These are phyloP conservation scores for Sebastes nivosus DNA, from an alignment of 2,797 vertebrate species.

Conservation along the genomic window DNA sequence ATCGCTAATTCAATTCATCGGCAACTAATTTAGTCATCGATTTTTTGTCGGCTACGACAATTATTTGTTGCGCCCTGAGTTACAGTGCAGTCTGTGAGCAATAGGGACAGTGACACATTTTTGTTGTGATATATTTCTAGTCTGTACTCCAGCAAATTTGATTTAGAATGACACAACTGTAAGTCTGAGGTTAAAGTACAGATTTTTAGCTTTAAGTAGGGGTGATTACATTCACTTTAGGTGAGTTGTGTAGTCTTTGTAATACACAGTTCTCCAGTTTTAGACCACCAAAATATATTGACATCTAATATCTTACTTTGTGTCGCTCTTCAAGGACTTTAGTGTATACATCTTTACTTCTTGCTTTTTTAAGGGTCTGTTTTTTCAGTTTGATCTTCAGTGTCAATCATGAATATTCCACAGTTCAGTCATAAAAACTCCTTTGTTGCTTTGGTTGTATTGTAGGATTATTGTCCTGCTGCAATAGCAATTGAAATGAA, in stretches of 20 bases:
- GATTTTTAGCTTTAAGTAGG: neutral
- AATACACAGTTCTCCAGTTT: neutral
- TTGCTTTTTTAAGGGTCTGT: neutral
- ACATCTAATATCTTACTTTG: neutral
- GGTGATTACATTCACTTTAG: neutral
- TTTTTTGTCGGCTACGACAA: neutral
- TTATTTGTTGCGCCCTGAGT: too few species aligned
- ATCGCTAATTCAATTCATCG: too few species aligned
- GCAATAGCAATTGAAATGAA: neutral
- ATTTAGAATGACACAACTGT: neutral
- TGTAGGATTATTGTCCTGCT: neutral
- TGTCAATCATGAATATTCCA: too few species aligned
- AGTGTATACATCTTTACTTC: too few species aligned
- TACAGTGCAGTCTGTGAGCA: neutral
- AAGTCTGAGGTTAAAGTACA: neutral
- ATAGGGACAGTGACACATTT: too few species aligned
- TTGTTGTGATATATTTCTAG: neutral
- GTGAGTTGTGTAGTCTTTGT: neutral
- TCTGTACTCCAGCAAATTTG: neutral
- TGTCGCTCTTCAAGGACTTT: neutral
- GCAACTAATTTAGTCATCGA: too few species aligned
- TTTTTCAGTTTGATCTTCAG: neutral
- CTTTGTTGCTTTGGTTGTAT: neutral
- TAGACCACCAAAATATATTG: neutral
- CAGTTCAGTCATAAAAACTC: neutral